Evolutionary conservation across 2,888 invertebrate species (phyloP).

Genomic region (Folsomia candida): DNA sequence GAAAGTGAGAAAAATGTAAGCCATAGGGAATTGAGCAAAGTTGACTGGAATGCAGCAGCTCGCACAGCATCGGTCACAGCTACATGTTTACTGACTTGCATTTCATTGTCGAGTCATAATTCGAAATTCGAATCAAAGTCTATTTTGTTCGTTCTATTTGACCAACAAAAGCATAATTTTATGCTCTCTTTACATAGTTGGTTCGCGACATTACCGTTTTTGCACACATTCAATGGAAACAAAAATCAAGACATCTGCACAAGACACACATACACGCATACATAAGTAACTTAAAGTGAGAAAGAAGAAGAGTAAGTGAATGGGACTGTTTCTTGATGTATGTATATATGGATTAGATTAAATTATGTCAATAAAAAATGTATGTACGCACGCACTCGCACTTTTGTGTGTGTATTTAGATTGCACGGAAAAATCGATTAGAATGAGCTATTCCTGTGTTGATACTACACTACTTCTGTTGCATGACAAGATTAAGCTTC

Average conservation of each 20-base stretch:
- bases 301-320: not conserved
- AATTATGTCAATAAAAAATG: not conserved
- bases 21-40: too few relatives aligned
- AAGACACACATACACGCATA: not conserved
- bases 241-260: not conserved
- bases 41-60: too few relatives aligned
- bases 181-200: not conserved
- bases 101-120: not conserved
- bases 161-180: not conserved
- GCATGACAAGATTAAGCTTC: conserved; percentile 2
- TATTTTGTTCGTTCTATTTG: not conserved
- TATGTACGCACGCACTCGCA: not conserved
- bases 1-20: not conserved
- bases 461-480: not conserved
- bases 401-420: not conserved
- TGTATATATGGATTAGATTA: too few relatives aligned
- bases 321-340: too few relatives aligned
- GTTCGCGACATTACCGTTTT: not conserved
- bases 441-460: not conserved
- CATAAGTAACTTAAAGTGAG: not conserved
- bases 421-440: not conserved
- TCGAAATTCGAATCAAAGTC: not conserved
- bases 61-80: too few relatives aligned
- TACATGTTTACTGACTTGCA: too few relatives aligned
- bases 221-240: not conserved